Evolutionary conservation across 2,888 invertebrate genomes (phyloP), one percentile per base, ranked within the genome.

Genomic region (Epicampocera succincta): DNA sequence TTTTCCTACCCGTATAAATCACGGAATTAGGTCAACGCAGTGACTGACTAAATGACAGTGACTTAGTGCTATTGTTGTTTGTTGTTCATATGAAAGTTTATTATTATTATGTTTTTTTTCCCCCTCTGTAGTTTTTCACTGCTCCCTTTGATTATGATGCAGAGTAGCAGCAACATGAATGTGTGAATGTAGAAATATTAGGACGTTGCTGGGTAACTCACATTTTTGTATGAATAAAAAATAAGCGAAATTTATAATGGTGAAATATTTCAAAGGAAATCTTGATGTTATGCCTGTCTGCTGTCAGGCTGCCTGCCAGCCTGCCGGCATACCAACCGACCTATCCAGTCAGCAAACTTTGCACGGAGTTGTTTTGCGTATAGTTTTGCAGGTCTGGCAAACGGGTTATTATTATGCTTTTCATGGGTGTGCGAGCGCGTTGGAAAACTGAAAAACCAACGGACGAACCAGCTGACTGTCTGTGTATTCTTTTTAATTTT

Each of bases 21-120:
- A 66, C 21, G 60, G 60, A 78, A 78, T 66, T 78, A 68, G 78
- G 72, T 78, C 78, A 78, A 73, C 66, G 46, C 25, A 60, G 38
- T 73, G 66, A 73, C 72, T 78, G 63, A 63, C 69, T 71, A 25
- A 38, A 52, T 63, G 69, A 69, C 76, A 61, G 69, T 74, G 81
- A 82, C 69, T 77, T 74, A 65, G 61, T 81, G 73, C 58, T 69
- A 17, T 74, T 65, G 17, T 68, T 58, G 52, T 29, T n/a, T 8
- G 9, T 66, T 54, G 21, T 63, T 21, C n/a, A 25, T 60, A 50
- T 21, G 15, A 25, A 50, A 61, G 2, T 1, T n/a, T 15, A 19
- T 3, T 66, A n/a, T n/a, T n/a, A n/a, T n/a, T n/a, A n/a, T n/a
- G n/a, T n/a, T 38, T 25, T 48, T 19, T 13, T 63, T 15, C 48